These are phyloP conservation scores for Arremon brunneinucha DNA, from an alignment of 2,797 vertebrate genomes.

Conservation along the genomic window DNA sequence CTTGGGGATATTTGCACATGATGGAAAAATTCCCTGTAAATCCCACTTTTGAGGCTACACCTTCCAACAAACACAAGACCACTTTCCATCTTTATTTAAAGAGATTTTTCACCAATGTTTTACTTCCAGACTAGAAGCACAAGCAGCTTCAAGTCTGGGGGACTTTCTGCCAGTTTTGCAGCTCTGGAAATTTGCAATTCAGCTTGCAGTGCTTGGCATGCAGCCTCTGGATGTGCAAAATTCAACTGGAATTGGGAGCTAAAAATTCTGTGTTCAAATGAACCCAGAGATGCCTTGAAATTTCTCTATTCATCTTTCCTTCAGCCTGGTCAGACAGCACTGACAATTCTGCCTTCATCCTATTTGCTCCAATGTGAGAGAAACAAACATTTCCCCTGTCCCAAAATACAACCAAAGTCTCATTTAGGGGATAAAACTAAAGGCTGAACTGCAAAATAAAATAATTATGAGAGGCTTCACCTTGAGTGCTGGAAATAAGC, in stretches of 20 bases:
- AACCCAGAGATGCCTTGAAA: background rate
- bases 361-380: background rate
- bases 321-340: background rate
- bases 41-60: background rate
- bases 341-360: background rate
- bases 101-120: rapidly evolving
- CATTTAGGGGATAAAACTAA: background rate
- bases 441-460: background rate
- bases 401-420: background rate
- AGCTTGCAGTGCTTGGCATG: background rate
- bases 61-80: background rate
- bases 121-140: background rate
- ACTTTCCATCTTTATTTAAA: background rate
- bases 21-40: background rate
- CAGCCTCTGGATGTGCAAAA: background rate
- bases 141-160: background rate
- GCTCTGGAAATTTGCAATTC: constrained; percentile 19
- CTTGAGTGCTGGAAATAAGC: background rate
- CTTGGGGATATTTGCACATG: background rate
- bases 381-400: background rate
- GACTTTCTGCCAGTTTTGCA: background rate
- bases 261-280: background rate
- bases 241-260: background rate
- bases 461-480: background rate
- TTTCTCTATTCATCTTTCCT: background rate